Percentiles rank a stretch among this genome's conserved stretches.
Evolutionary conservation across 2,888 invertebrate genomes (phyloP).

Genomic region (Rotaria macrura): DNA sequence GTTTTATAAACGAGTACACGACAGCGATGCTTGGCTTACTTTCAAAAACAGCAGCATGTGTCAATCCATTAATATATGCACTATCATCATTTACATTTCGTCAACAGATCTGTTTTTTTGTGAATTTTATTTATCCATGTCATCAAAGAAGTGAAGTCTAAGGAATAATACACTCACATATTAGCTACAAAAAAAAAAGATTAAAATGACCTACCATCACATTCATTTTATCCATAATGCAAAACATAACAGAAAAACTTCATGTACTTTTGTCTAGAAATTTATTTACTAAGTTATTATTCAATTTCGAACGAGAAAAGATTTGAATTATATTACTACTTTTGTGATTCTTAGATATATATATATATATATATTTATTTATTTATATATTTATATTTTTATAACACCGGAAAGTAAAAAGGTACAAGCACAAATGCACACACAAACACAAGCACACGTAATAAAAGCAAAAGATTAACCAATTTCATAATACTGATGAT

Average conservation of each 20-base stretch:
- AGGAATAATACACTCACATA: too few species aligned
- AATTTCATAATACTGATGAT: slow-evolving; percentile 3
- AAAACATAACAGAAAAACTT: too few species aligned
- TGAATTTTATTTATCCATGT: neutral
- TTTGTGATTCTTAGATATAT: neutral
- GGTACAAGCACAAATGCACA: neutral
- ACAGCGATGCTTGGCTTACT: slow-evolving; percentile 17
- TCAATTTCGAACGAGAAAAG: neutral
- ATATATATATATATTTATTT: neutral
- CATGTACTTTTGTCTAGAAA: too few species aligned
- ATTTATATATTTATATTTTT: neutral
- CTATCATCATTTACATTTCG: neutral
- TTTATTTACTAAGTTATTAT: too few species aligned
- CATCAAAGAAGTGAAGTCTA: too few species aligned
- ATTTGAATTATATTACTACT: neutral
- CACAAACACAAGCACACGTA: too few species aligned
- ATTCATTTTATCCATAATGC: neutral
- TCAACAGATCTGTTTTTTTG: neutral
- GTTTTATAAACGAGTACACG: neutral
- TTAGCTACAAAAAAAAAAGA: too few species aligned
- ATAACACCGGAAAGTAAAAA: neutral
- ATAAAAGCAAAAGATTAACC: neutral
- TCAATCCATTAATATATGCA: slow-evolving; percentile 27
- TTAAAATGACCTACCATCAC: neutral
- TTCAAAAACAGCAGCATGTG: slow-evolving; percentile 25